Percentiles rank a stretch among this genome's conserved stretches.
Conservation (phyloP, 53 echinoderm and acorn worm species). For the Temnopleurus reevesii region DNA sequence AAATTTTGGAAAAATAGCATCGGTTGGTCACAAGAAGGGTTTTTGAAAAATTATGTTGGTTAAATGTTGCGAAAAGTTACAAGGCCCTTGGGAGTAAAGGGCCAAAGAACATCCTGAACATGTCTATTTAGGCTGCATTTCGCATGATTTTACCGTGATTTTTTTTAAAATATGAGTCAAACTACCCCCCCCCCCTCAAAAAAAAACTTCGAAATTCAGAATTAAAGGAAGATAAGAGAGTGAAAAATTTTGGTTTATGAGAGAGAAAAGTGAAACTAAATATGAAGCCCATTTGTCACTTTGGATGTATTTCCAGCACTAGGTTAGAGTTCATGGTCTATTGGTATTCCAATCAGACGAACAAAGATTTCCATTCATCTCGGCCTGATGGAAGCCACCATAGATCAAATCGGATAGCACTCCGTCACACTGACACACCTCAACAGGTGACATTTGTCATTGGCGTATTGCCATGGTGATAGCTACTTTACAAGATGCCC, state of each 20-base stretch:
- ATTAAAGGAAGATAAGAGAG: not conserved
- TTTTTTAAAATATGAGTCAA: no score
- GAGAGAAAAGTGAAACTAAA: not conserved
- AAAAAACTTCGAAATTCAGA: not conserved
- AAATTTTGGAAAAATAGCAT: no score
- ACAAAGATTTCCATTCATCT: conserved; percentile 40
- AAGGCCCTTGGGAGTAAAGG: not conserved
- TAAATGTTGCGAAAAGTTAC: no score
- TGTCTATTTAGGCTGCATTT: no score
- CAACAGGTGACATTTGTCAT: conserved; percentile 33
- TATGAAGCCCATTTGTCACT: conserved; percentile 24
- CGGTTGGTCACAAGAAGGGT: no score
- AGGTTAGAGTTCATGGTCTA: conserved; percentile 16
- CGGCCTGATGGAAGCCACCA: conserved; percentile 15
- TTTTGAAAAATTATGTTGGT: no score
- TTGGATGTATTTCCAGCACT: conserved; percentile 2
- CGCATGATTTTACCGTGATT: no score
- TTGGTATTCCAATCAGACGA: conserved; percentile 20
- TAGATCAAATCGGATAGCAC: not conserved
- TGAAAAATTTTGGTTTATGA: not conserved
- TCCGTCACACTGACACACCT: not conserved
- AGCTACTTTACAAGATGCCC: not conserved
- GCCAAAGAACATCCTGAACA: no score
- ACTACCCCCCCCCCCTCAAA: no score
- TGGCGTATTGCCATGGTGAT: not conserved